Evolutionary conservation across 2,888 invertebrate genomes (phyloP).

Genomic region (Tinea trinotella): DNA sequence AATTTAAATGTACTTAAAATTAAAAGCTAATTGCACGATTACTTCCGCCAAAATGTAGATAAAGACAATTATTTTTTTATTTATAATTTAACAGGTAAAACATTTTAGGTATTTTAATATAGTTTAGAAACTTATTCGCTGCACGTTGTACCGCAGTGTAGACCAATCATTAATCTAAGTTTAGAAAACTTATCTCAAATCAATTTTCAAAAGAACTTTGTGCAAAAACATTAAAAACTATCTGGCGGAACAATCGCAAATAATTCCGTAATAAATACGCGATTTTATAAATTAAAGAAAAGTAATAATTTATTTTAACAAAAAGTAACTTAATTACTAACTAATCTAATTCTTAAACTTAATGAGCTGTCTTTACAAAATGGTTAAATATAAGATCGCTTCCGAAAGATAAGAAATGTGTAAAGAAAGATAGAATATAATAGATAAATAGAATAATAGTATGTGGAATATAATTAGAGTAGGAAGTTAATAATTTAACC

Average conservation of each 20-base stretch:
- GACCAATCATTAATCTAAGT: no score
- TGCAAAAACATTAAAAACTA: background rate
- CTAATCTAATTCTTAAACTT: slow-evolving; percentile 35
- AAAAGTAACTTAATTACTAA: background rate
- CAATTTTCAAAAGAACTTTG: no score
- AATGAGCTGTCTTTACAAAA: slow-evolving; percentile 35
- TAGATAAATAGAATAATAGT: background rate
- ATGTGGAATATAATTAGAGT: background rate
- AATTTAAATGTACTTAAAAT: background rate
- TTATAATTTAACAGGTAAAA: no score
- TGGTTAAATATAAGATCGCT: background rate
- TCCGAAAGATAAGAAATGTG: background rate
- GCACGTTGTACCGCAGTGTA: no score
- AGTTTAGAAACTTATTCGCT: no score
- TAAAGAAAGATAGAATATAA: background rate
- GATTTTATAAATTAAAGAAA: slow-evolving; percentile 42
- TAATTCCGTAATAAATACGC: slow-evolving; percentile 49
- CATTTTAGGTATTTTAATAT: no score
- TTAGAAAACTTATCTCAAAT: no score
- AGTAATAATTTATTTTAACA: slow-evolving; percentile 28
- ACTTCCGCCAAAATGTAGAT: background rate
- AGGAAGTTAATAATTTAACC: no score
- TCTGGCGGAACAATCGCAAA: background rate
- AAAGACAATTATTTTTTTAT: no score
- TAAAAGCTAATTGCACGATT: background rate